Evolutionary conservation across 1,140 invertebrate species (phyloP).

Genomic region (Holotrichia oblita): DNA sequence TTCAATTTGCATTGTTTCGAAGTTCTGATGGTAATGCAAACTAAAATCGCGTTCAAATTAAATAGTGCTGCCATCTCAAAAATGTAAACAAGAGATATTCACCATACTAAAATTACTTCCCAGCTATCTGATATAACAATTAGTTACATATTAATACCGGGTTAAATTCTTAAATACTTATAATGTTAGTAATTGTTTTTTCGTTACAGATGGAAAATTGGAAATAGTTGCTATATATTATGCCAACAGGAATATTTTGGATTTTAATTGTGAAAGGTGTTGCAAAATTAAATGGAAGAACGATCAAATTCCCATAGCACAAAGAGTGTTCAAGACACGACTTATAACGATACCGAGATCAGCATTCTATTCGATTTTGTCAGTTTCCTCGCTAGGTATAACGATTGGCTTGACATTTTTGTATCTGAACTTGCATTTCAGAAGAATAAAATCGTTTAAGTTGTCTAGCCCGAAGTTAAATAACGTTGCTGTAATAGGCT

Average conservation of each 20-base stretch:
- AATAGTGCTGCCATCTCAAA: too few species aligned
- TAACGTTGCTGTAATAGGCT: slow-evolving; percentile 95
- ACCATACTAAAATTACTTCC: too few species aligned
- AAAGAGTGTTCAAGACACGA: slow-evolving; percentile 74
- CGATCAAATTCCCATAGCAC: slow-evolving; percentile 80
- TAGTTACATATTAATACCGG: too few species aligned
- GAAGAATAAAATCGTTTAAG: slow-evolving; percentile 89
- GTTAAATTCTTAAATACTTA: too few species aligned
- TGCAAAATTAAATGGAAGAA: slow-evolving; percentile 76
- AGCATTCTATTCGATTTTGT: slow-evolving; percentile 75
- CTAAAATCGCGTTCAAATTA: too few species aligned
- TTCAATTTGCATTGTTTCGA: too few species aligned
- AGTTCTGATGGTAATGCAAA: too few species aligned
- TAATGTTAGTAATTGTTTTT: not conserved
- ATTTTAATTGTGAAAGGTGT: slow-evolving; percentile 77
- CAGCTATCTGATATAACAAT: too few species aligned
- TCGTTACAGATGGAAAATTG: slow-evolving; percentile 41
- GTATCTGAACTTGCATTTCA: slow-evolving; percentile 87
- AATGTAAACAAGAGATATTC: too few species aligned
- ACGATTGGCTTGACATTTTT: slow-evolving; percentile 80
- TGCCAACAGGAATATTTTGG: slow-evolving; percentile 35
- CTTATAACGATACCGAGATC: slow-evolving; percentile 79
- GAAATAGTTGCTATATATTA: slow-evolving; percentile 44
- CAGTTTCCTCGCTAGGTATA: slow-evolving; percentile 80
- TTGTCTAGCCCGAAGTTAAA: slow-evolving; percentile 96